phyloP scores from a whole-genome alignment of 2,113 vertebrate genomes.

The Campylomormyrus tamandua region DNA sequence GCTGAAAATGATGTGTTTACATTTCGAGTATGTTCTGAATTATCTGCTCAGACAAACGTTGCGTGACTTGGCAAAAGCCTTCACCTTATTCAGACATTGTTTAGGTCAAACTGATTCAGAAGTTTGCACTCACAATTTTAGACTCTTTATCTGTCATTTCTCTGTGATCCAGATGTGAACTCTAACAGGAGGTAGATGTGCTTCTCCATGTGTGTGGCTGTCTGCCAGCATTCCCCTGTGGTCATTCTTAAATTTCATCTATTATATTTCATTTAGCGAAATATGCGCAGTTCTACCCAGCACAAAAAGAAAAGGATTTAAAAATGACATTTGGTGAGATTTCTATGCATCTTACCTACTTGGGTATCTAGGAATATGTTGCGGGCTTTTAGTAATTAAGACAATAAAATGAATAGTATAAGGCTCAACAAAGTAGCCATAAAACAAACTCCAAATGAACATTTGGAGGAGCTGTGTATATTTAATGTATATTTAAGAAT shows the following conservation, averaged over 20 bases:
- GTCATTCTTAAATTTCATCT: constrained; percentile 26
- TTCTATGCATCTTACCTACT: neutral
- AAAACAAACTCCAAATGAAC: neutral
- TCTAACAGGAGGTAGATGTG: constrained; percentile 42
- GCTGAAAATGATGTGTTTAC: constrained; percentile 60
- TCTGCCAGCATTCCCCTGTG: constrained; percentile 30
- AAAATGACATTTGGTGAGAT: constrained; percentile 28
- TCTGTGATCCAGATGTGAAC: constrained; percentile 65
- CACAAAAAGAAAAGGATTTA: constrained; percentile 23
- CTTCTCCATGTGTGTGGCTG: constrained; percentile 26
- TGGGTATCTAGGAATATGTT: neutral
- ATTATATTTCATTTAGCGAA: constrained; percentile 31
- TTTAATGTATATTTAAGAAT: neutral
- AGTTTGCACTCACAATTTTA: constrained; percentile 57
- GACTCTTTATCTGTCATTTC: constrained; percentile 54
- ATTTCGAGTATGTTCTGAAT: constrained; percentile 65
- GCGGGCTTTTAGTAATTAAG: neutral
- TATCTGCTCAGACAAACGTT: constrained; percentile 66
- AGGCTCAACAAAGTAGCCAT: neutral
- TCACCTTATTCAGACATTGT: constrained; percentile 63
- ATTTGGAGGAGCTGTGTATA: neutral
- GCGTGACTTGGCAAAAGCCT: constrained; percentile 70
- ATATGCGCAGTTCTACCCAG: constrained; percentile 22
- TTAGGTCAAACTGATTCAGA: constrained; percentile 60
- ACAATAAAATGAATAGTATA: constrained; percentile 5